Base-by-base conservation (phyloP, 2,888 invertebrate genomes). In the Caenorhabditis sp. region DNA sequence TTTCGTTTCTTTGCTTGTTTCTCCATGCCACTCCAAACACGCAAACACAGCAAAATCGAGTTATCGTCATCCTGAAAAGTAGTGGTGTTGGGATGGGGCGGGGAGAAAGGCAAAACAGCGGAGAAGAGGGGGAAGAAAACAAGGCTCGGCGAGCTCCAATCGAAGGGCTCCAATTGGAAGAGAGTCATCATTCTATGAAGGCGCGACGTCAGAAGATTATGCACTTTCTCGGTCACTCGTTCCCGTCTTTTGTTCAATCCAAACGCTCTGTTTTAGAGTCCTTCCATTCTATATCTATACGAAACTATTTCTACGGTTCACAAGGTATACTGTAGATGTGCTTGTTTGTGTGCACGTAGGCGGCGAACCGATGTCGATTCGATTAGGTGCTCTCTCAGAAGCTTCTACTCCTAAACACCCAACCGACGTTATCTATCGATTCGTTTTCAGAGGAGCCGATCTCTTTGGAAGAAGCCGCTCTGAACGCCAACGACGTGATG, bases 401-500 rank as follows among this genome's bases (percentile, higher is more conserved):
- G 16, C 26, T 63, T 68, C 31, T 12, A 10, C 22, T 35, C 47
- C 10, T 51, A 58, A 49, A 66, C 49, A 54, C 68, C 54, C 54
- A 74, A 54, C 19, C 61, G 22, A 28, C 54, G 19, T 51, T 35
- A 68, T 63, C 44, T 38, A 2, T 70, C 51, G 38, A 54, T 19
- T 19, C 54, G 44, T 54, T 80, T 88, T 77, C 82, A 88, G 88
- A 88, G 74, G 88, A 88, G 68, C 70, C 86, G 63, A 81, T 88
- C 63, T 85, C 86, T 54, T 72, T 86, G 59, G 88, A 88, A 81
- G 87, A 87, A 79, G 86, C 87, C 51, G 85, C 88, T 22, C 80
- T 85, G 61, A 73, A 74, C 68, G 86, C 87, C 31, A 80, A 76
- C 73, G 72, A 80, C 70, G 59, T 79, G 54, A 86, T 87, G 87